phyloP scores from a whole-genome alignment of 2,113 vertebrate species.

The Balaenoptera acutorostrata region DNA sequence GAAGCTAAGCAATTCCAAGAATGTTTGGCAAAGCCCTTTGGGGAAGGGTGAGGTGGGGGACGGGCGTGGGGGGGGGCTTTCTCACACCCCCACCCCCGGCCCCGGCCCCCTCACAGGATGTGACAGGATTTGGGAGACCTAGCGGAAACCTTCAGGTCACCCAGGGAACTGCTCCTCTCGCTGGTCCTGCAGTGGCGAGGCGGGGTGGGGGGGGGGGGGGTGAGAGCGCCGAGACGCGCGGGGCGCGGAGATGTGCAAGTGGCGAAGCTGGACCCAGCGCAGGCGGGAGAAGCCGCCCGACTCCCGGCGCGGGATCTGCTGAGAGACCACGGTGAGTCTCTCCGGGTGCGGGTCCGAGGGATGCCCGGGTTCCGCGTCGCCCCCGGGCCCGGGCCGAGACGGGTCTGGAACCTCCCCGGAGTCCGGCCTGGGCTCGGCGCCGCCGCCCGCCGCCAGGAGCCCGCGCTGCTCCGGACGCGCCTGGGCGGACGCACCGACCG shows the following conservation, averaged over 20 bases:
- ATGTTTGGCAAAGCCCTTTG: constrained; percentile 61
- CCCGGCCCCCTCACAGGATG: constrained; percentile 62
- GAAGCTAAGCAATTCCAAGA: constrained; percentile 58
- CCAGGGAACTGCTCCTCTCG: constrained; percentile 64
- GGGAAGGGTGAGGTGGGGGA: constrained; percentile 44
- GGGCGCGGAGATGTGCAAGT: constrained; percentile 59
- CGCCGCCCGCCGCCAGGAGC: neutral
- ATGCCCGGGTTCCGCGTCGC: neutral
- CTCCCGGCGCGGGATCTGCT: neutral
- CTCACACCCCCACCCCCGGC: neutral
- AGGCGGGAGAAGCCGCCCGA: constrained; percentile 44
- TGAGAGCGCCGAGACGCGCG: constrained; percentile 24
- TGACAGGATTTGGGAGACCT: constrained; percentile 72
- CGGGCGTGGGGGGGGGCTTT: neutral
- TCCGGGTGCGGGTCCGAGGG: neutral
- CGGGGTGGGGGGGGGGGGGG: neutral
- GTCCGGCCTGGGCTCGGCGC: neutral
- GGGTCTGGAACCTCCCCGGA: neutral
- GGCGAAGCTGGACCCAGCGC: constrained; percentile 43
- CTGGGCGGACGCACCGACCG: neutral
- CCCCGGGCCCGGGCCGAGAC: neutral
- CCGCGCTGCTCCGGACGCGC: neutral
- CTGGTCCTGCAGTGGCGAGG: constrained; percentile 44
- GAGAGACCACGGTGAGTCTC: constrained; percentile 53
- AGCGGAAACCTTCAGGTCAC: constrained; percentile 69